Percentiles rank a stretch among this genome's conserved stretches.
These are phyloP conservation scores for Ceratina australensis DNA, from an alignment of 1,140 invertebrate species.

Conservation along the genomic window DNA sequence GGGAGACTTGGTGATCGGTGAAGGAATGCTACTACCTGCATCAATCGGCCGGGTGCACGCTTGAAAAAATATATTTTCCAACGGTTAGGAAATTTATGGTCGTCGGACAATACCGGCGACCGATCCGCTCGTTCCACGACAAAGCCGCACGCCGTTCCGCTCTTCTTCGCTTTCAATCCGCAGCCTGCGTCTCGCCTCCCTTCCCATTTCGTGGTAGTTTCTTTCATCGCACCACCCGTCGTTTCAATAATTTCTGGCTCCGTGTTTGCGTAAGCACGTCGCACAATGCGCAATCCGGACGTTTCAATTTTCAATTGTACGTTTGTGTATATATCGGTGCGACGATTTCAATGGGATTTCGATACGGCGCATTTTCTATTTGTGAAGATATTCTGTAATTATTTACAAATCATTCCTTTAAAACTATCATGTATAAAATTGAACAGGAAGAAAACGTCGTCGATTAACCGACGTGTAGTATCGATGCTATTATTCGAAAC, in stretches of 20 bases:
- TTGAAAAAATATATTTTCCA: constrained; percentile 72
- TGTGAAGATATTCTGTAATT: no score
- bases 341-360: not conserved
- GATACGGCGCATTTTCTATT: no score
- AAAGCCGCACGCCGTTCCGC: constrained; percentile 45
- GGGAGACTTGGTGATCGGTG: constrained; percentile 9
- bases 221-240: constrained; percentile 53
- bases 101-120: constrained; percentile 62
- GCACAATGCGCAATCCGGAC: constrained; percentile 47
- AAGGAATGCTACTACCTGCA: constrained; percentile 53
- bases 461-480: constrained; percentile 53
- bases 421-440: not conserved
- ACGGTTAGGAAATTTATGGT: constrained; percentile 70
- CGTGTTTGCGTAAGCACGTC: constrained; percentile 54
- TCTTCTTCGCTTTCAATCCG: constrained; percentile 37
- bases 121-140: constrained; percentile 52
- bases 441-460: not conserved
- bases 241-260: constrained; percentile 66
- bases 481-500: constrained; percentile 45
- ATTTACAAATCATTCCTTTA: no score
- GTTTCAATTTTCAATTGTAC: constrained; percentile 65
- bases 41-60: constrained; percentile 51
- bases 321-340: not conserved
- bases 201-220: constrained; percentile 13
- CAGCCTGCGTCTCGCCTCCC: not conserved